phyloP scores from a whole-genome alignment of 2,888 invertebrate species.

The Drosophila borborema region DNA sequence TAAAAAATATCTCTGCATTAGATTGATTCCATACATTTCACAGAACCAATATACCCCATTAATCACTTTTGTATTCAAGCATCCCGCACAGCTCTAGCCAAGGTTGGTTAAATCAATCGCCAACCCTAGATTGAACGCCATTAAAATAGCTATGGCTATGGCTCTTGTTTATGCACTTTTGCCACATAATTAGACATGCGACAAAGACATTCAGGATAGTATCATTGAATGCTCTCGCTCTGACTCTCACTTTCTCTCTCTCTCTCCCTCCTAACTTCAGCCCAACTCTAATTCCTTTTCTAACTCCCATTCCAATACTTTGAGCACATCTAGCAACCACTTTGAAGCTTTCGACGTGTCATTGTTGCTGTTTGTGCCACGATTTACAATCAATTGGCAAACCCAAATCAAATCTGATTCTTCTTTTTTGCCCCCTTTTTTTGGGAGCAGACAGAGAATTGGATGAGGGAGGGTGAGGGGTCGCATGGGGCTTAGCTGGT shows the following conservation, averaged over 20 bases:
- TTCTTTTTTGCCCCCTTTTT: neutral
- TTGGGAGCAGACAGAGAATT: neutral
- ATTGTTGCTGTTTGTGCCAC: conserved; percentile 65
- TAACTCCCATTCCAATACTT: neutral
- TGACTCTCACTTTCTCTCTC: neutral
- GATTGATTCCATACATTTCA: neutral
- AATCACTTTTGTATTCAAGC: neutral
- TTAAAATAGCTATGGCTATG: conserved; percentile 8
- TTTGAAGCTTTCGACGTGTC: conserved; percentile 59
- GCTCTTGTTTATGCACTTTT: conserved; percentile 51
- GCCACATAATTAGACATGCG: conserved; percentile 78
- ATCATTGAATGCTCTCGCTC: conserved; percentile 17
- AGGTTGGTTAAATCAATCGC: conserved; percentile 36
- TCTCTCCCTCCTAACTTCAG: neutral
- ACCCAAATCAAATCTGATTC: conserved; percentile 70
- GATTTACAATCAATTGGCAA: conserved; percentile 41
- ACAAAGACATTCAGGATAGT: conserved; percentile 52
- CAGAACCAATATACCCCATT: neutral
- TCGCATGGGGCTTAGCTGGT: conserved; percentile 18
- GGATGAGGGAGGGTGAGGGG: neutral
- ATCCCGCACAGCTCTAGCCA: neutral
- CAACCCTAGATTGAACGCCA: conserved; percentile 3
- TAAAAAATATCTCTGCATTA: no score
- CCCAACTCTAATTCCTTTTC: neutral
- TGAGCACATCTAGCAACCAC: conserved; percentile 26